Percentiles rank a stretch among this genome's conserved stretches.
These are phyloP conservation scores for Colostygia pectinataria DNA, from an alignment of 2,888 invertebrate species.

Conservation along the genomic window DNA sequence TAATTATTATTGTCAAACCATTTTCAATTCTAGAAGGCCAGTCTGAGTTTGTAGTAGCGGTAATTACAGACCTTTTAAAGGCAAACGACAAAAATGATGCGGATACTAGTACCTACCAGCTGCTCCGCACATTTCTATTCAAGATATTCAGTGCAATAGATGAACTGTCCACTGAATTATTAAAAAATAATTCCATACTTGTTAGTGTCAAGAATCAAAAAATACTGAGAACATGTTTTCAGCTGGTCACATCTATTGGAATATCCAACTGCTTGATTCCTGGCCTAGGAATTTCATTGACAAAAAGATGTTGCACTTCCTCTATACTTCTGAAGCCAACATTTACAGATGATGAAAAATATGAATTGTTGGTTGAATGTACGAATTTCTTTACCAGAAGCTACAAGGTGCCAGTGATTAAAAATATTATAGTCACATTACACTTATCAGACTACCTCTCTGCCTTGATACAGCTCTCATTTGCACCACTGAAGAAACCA, in stretches of 20 bases:
- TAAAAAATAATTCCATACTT: conserved; percentile 57
- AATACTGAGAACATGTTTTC: conserved; percentile 83
- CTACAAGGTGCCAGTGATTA: conserved; percentile 76
- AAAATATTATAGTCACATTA: conserved; percentile 80
- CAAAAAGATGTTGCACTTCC: conserved; percentile 66
- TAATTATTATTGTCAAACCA: neutral
- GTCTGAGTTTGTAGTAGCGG: conserved; percentile 44
- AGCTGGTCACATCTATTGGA: conserved; percentile 85
- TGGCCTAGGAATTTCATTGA: conserved; percentile 83
- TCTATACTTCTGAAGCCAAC: conserved; percentile 52
- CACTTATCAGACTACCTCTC: conserved; percentile 85
- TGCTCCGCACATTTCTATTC: conserved; percentile 66
- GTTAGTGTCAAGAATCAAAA: conserved; percentile 87
- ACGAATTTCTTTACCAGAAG: conserved; percentile 75
- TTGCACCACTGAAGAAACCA: conserved; percentile 86
- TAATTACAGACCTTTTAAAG: conserved; percentile 32
- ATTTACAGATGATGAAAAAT: conserved; percentile 74
- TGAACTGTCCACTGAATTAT: conserved; percentile 53
- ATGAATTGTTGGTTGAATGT: conserved; percentile 75
- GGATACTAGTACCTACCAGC: conserved; percentile 36
- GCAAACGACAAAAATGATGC: conserved; percentile 26
- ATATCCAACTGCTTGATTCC: conserved; percentile 85
- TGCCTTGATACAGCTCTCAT: conserved; percentile 86
- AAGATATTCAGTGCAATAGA: conserved; percentile 71
- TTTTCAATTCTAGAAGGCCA: conserved; percentile 53